Conservation (phyloP, 2,113 vertebrate species). For the Tinamus guttatus region DNA sequence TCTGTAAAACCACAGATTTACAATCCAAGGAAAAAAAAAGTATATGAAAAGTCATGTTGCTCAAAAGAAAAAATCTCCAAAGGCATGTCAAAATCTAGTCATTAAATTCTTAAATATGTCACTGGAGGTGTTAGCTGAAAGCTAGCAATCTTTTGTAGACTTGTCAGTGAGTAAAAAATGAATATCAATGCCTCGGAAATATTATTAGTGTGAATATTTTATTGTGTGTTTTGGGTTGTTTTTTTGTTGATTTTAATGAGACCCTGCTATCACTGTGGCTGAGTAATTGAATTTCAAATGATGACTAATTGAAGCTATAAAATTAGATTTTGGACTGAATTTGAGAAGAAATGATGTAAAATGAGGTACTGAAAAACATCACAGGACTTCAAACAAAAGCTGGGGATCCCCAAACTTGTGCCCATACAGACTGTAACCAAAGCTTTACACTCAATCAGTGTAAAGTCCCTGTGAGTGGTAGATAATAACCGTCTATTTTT, state of each 20-base stretch:
- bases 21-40: background rate
- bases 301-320: background rate
- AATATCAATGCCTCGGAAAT: background rate
- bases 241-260: background rate
- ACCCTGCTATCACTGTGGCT: background rate
- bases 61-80: background rate
- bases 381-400: background rate
- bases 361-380: background rate
- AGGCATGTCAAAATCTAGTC: background rate
- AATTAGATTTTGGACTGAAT: background rate
- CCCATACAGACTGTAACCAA: background rate
- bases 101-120: background rate
- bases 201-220: background rate
- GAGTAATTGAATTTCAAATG: background rate
- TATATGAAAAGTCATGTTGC: background rate
- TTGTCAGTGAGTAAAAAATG: background rate
- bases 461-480: background rate
- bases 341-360: background rate
- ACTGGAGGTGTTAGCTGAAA: background rate
- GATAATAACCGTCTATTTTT: background rate
- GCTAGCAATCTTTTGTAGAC: background rate
- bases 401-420: background rate
- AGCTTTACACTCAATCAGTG: rapidly evolving
- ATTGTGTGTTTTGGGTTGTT: background rate
- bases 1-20: background rate